Percentiles rank a stretch among this genome's conserved stretches.
These are phyloP conservation scores for Phalera bucephala DNA, from an alignment of 2,888 invertebrate genomes.

Conservation along the genomic window DNA sequence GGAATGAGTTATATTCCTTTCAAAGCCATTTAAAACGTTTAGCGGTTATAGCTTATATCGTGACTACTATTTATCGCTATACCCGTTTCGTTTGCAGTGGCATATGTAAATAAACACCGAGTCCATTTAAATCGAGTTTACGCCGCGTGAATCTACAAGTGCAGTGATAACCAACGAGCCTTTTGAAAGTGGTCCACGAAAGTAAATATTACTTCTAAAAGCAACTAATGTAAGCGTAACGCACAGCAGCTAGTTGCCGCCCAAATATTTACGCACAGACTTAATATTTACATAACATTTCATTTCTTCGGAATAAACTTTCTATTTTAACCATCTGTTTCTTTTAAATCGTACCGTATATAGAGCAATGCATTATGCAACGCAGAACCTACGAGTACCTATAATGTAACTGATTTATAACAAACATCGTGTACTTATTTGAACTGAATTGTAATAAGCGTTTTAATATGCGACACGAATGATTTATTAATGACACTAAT, in stretches of 20 bases:
- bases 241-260: conserved; percentile 47
- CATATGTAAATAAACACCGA: conserved; percentile 21
- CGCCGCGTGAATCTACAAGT: conserved; percentile 33
- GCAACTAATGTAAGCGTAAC: conserved; percentile 60
- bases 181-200: conserved; percentile 45
- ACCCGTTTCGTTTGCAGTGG: conserved; percentile 9
- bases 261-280: conserved; percentile 60
- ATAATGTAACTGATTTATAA: neutral
- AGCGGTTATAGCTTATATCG: conserved; percentile 14
- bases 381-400: neutral
- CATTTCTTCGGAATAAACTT: conserved; percentile 58
- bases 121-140: conserved; percentile 29
- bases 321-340: conserved; percentile 42
- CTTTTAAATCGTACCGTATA: conserved; percentile 17
- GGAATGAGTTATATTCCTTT: neutral
- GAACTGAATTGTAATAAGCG: neutral
- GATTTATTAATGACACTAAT: neutral
- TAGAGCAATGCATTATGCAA: neutral
- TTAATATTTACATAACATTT: conserved; percentile 64
- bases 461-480: neutral
- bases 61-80: conserved; percentile 17
- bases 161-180: conserved; percentile 31
- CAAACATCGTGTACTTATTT: neutral
- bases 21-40: neutral
- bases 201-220: conserved; percentile 63